Evolutionary conservation across 1,140 invertebrate genomes (phyloP), one percentile per base, ranked within the genome.

Genomic region (Drosophila nikananu): DNA sequence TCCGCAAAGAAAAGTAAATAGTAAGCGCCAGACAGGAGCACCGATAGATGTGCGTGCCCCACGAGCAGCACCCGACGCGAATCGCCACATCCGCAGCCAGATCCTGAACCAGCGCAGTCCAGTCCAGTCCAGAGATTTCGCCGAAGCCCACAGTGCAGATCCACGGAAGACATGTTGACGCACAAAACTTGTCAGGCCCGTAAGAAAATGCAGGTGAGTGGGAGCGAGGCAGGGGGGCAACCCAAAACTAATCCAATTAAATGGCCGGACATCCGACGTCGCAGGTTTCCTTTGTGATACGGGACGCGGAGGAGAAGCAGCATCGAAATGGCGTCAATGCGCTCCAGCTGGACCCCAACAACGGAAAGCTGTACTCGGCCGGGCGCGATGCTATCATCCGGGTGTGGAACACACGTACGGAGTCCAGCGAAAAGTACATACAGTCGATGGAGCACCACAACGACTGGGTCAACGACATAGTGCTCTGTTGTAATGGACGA

Each of bases 401-500:
- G 61, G 98, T 99, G 92, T 99, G 99, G 98, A 98, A 99, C 91
- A 95, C 95, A 23, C 95, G 94, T 80, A 94, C 94, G 58, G 95
- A 97, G 86, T 90, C 84, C 51, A 94, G 94, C 84, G 97, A 99
- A 82, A 96, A 96, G 49, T 99, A 98, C 93, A 95, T 98, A 44
- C 97, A 99, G 86, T 99, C 98, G 3, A 97, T 98, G 97, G 97
- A 98, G 92, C 99, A 99, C 94, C 99, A 99, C 92, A 99, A 98
- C 19, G 99, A 99, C 94, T 99, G 99, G 99, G 98, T 99, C 15
- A 99, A 99, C 94, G 99, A 99, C 94, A 99, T 99, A 93, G 97
- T 99, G 12, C 94, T 99, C 2, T 99, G 99, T 93, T 99, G 98
- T 94, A 97, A 97, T 80, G 98, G 98, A 35, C 97, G 98, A 94